phyloP scores from a whole-genome alignment of 2,888 invertebrate genomes.

The Agriopis marginaria region DNA sequence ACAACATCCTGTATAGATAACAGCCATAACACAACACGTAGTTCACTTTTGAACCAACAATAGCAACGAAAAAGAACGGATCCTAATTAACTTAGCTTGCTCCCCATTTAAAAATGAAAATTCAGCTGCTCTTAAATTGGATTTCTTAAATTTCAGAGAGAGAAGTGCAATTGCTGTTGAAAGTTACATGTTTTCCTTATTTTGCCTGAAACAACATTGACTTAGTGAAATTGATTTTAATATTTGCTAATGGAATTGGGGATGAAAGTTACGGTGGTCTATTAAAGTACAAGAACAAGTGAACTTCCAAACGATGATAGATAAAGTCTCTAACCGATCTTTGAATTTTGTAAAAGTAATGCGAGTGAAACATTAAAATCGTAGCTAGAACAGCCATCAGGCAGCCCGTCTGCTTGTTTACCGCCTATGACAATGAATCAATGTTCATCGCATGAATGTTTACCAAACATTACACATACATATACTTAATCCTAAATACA shows the following conservation, averaged over 20 bases:
- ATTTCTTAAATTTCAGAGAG: conserved; percentile 26
- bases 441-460: no score
- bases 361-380: no score
- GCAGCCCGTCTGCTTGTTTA: no score
- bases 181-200: conserved; percentile 31
- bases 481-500: no score
- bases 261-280: background rate
- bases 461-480: no score
- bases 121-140: conserved; percentile 23
- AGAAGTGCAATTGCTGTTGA: conserved; percentile 27
- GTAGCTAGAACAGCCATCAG: no score
- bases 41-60: background rate
- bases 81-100: conserved; percentile 21
- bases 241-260: conserved; percentile 45
- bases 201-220: conserved; percentile 40
- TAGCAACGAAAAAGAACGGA: conserved; percentile 1
- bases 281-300: background rate
- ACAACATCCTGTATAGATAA: background rate
- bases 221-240: conserved; percentile 57
- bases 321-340: background rate
- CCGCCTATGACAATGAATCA: no score
- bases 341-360: no score
- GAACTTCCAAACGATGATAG: background rate
- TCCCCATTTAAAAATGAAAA: conserved; percentile 13
- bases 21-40: conserved; percentile 1